Evolutionary conservation across 2,113 vertebrate species (phyloP), one percentile per base, ranked within the genome.

Genomic region (Casuarius casuarius): DNA sequence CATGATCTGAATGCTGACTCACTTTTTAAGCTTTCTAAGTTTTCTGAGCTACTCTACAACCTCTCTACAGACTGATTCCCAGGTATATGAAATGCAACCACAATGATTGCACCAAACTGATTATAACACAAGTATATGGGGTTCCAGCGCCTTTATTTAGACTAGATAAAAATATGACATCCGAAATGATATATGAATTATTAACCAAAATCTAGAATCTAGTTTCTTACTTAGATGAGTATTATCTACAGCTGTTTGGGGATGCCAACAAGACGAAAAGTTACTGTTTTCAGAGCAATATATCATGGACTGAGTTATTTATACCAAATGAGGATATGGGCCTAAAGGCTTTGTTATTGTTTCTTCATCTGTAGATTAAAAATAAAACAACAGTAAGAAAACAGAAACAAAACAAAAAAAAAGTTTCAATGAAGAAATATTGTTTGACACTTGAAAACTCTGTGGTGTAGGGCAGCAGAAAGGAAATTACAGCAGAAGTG

Each of bases 1-100:
- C 87, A 91, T 90, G 62, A 90, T 87, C 58, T 83, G 74, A 87
- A 87, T 86, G 89, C 56, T 59, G 92, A 94, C 62, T 97, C 85
- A 82, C 33, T 93, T 95, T 84, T 92, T 61, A 95, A 94, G 86
- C 85, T 94, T 75, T 86, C 51, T 19, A 67, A 82, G 40, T 90
- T 84, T 92, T 78, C 44, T 85, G 62, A 33, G 68, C 23, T 75
- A 7, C 15, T 29, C 15, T 56, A 29, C 17, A 58, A 58, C 35
- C 67, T 68, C 40, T 63, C 59, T 38, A 17, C 14, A 51, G 44
- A 42, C 5, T 67, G 13, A 48, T 54, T 29, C 54, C 6, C 33
- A 71, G 29, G 88, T 33, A 33, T 5, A 15, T 28, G 5, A 80
- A 94, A 59, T n/a, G 51, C 26, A 90, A 7, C 4, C 9, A 46